These are phyloP conservation scores for Empis stercorea DNA, from an alignment of 2,888 invertebrate genomes.

Conservation along the genomic window DNA sequence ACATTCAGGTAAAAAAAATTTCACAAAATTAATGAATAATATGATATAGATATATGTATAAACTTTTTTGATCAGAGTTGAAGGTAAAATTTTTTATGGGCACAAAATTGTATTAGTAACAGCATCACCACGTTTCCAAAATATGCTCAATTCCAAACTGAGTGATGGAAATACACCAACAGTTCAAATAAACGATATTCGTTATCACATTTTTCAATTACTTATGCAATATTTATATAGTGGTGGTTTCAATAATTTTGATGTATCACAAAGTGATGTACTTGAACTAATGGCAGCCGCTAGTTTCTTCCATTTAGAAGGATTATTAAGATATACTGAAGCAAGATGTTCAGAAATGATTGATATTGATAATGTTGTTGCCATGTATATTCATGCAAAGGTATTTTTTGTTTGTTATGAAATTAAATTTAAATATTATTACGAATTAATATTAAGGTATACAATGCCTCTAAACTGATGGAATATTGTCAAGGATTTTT, in stretches of 20 bases:
- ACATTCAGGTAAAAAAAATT: conserved; percentile 52
- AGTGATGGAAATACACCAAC: conserved; percentile 67
- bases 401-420: conserved; percentile 33
- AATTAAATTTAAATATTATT: background rate
- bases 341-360: conserved; percentile 72
- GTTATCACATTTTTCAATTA: conserved; percentile 87
- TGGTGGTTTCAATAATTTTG: conserved; percentile 68
- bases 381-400: conserved; percentile 88
- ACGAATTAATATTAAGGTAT: conserved; percentile 54
- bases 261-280: conserved; percentile 67
- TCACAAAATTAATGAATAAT: background rate
- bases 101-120: conserved; percentile 90
- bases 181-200: conserved; percentile 83
- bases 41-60: background rate
- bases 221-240: conserved; percentile 86
- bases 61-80: conserved; percentile 46
- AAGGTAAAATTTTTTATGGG: conserved; percentile 81
- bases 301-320: conserved; percentile 80
- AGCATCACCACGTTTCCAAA: conserved; percentile 72
- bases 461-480: conserved; percentile 71
- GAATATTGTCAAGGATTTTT: conserved; percentile 86
- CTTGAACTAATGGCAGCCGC: conserved; percentile 83
- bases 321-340: conserved; percentile 72
- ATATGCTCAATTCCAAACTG: conserved; percentile 66
- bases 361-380: conserved; percentile 77